Evolutionary conservation across 2,888 invertebrate genomes (phyloP), one percentile per base, ranked within the genome.

Genomic region (Tineola bisselliella): DNA sequence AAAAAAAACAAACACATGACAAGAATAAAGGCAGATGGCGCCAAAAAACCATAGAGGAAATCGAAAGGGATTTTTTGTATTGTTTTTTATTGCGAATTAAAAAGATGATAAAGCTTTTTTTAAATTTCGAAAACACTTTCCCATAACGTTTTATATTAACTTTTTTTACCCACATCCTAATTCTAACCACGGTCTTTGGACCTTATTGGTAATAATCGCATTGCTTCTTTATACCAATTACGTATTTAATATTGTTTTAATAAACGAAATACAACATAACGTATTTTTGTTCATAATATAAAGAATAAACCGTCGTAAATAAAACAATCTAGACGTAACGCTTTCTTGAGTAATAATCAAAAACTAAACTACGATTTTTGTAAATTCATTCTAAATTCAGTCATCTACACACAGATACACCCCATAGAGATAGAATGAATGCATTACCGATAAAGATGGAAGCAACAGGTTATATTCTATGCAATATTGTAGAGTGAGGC

Each of bases 1-100:
- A 79, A 82, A 82, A 81, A 79, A 78, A 81, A 81, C 77, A 81
- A 81, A 82, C 78, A 80, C 77, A 76, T 75, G 76, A 77, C 75
- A 73, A 75, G 78, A 76, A 80, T 73, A 71, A 74, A 71, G 67
- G 79, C 87, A 87, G 84, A 84, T 87, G 86, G 86, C 83, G 84
- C 84, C 81, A 74, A 66, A 63, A 62, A 62, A 60, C 64, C 13
- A 62, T 71, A 70, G 70, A 84, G 86, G 86, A 87, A 86, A 87
- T 84, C 84, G 86, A 86, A 87, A 86, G 86, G 78, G 70, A 73
- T 70, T 80, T 79, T 80, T 78, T 63, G 60, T 18, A 62, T 67
- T 30, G 70, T 74, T 73, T 76, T 58, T 25, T 25, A 77, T 70
- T 72, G 67, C 67, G 72, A 66, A 70, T 67, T 17, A 48, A 48